Evolutionary conservation across 2,888 invertebrate species (phyloP), one percentile per base, ranked within the genome.

Genomic region (Nomada flava): DNA sequence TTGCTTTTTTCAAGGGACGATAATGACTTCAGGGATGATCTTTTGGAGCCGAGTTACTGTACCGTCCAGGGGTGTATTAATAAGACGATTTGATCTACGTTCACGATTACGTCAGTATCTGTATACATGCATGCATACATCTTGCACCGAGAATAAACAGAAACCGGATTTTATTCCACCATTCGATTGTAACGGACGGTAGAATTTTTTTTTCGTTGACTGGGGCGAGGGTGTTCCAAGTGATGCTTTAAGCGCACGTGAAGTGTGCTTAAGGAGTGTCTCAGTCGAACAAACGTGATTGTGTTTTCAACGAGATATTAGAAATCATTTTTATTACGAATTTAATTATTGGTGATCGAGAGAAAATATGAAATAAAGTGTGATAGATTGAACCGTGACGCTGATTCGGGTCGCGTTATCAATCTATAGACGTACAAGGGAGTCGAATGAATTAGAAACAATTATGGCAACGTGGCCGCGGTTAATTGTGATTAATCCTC

Each of bases 1-100:
- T 47, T 57, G 63, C 78, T 78, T 82, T 69, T 59, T 60, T 59
- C 76, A 57, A 76, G 63, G 57, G 67, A 64, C 73, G 79, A 82
- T 83, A 85, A 87, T 76, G 87, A 83, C 74, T 76, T 65, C 59
- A 52, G 80, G 87, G 87, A 87, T 86, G 86, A 86, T 86, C 84
- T 80, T 86, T 86, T 78, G 68, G 62, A 65, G 74, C 59, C 52
- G 20, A 11, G 36, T 9, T 36, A 36, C 3, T 1, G 11, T 15
- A 2, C 63, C 62, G 76, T 55, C 36, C 23, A n/a, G 76, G 36
- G 64, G 76, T 82, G 67, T 71, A 82, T 82, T 81, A 82, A 81
- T 76, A 76, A 82, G 76, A 76, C 76, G 82, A 80, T 82, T 82
- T 53, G 80, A 81, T 79, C 79, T 67, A 60, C 65, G 74, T 36